phyloP scores from a whole-genome alignment of 2,797 vertebrate species.

The Sebastiscus albofasciatus region DNA sequence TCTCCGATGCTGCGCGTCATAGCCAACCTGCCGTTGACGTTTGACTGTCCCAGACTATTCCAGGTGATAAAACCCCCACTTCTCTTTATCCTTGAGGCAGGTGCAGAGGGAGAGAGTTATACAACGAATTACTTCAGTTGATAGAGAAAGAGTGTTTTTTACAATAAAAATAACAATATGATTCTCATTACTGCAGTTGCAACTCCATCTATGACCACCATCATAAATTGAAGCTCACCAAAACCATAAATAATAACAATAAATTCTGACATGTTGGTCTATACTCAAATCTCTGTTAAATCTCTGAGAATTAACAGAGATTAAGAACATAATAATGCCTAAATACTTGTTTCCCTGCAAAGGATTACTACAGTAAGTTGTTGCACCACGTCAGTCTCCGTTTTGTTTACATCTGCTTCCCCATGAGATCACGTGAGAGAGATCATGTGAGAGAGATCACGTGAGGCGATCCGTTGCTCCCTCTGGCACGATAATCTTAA shows the following conservation, averaged over 20 bases:
- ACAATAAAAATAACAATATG: neutral
- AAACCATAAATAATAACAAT: too few relatives aligned
- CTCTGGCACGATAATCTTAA: too few relatives aligned
- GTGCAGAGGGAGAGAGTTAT: neutral
- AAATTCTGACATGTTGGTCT: neutral
- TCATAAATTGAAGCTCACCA: too few relatives aligned
- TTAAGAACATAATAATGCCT: neutral
- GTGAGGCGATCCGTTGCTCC: too few relatives aligned
- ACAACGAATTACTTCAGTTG: neutral
- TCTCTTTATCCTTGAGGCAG: slow-evolving; percentile 86
- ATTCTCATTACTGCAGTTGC: neutral
- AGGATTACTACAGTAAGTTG: too few relatives aligned
- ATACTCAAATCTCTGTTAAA: neutral
- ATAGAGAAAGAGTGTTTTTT: neutral
- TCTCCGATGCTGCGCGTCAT: slow-evolving; percentile 99
- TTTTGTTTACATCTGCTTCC: too few relatives aligned
- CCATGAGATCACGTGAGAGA: too few relatives aligned
- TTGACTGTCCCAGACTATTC: slow-evolving; percentile 96
- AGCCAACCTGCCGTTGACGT: slow-evolving; percentile 95
- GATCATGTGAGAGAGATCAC: too few relatives aligned
- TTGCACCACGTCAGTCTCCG: too few relatives aligned
- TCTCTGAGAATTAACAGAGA: neutral
- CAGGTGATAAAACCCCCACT: slow-evolving; percentile 93
- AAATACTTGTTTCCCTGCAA: neutral
- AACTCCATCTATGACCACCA: neutral